Percentiles rank a stretch among this genome's conserved stretches.
These are phyloP conservation scores for Isurus oxyrinchus DNA, from an alignment of 2,113 vertebrate genomes.

Conservation along the genomic window DNA sequence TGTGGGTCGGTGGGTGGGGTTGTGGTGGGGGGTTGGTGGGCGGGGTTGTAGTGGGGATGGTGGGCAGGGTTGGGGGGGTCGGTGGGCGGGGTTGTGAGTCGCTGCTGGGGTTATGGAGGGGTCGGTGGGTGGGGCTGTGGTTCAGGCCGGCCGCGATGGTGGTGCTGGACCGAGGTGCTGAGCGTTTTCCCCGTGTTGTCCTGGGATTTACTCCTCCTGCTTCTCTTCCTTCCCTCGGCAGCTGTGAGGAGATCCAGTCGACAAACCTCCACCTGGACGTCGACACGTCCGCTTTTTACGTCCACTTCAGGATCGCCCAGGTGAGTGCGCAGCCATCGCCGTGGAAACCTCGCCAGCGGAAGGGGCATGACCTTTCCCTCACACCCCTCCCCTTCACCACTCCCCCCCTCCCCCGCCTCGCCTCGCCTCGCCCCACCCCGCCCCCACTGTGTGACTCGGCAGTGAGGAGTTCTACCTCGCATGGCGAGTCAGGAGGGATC, in stretches of 20 bases:
- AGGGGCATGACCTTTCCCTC: background rate
- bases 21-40: no score
- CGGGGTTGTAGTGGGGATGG: no score
- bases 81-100: no score
- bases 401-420: no score
- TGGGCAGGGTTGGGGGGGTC: no score
- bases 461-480: background rate
- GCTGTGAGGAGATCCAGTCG: conserved; percentile 61
- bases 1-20: no score
- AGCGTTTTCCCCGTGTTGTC: no score
- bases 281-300: conserved; percentile 61
- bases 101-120: no score
- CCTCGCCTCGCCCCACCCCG: no score
- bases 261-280: conserved; percentile 62
- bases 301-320: conserved; percentile 60
- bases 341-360: background rate
- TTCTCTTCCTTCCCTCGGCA: conserved; percentile 40
- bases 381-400: background rate
- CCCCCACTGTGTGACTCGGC: background rate
- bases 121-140: background rate
- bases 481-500: background rate
- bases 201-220: background rate
- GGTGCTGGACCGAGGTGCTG: background rate
- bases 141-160: background rate
- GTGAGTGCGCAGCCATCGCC: conserved; percentile 42